Base-by-base conservation (phyloP, 2,113 vertebrate genomes). In the Siniperca knerii region DNA sequence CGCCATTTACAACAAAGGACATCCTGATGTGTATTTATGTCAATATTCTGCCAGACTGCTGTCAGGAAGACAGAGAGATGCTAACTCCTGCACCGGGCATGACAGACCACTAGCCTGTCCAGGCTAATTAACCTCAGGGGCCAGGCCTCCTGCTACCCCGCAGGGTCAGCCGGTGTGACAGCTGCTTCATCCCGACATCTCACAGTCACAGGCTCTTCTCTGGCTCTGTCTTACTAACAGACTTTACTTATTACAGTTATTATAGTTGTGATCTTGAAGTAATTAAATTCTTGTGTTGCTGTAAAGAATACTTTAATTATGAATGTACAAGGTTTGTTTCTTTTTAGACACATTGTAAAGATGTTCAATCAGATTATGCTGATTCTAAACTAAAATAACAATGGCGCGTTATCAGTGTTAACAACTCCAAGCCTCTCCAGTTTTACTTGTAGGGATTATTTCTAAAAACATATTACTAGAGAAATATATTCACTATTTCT, bases 111-210 rank as follows among this genome's bases (percentile, higher is more conserved):
- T 55, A 82, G 88, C 68, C 89, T 88, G 91, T 95, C 93, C 94
- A 83, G 86, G 90, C 87, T 90, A 95, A 96, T 96, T 94, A 95
- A 82, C 79, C 90, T 90, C 90, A 37, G 77, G 87, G 93, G 92
- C 90, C 77, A 82, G 90, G 83, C 90, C 94, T 94, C 87, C 92
- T 93, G 92, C 86, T 91, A 79, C 87, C 86, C 89, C 65, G 57
- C 84, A 84, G 87, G 92, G 87, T 90, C 84, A 90, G 81, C 64
- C 75, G n/a, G 8, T 72, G 80, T 79, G 87, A 79, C 92, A 92
- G 90, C 90, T 91, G 89, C 75, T 92, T 79, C 87, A 79, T 80
- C 77, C 81, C 12, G 67, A 83, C 84, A 68, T 50, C 68, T 71
- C 75, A 68, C 72, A 62, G 44, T 68, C 67, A 67, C 82, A 58